Conservation (phyloP, 2,797 vertebrate genomes). For the Scyliorhinus canicula region DNA sequence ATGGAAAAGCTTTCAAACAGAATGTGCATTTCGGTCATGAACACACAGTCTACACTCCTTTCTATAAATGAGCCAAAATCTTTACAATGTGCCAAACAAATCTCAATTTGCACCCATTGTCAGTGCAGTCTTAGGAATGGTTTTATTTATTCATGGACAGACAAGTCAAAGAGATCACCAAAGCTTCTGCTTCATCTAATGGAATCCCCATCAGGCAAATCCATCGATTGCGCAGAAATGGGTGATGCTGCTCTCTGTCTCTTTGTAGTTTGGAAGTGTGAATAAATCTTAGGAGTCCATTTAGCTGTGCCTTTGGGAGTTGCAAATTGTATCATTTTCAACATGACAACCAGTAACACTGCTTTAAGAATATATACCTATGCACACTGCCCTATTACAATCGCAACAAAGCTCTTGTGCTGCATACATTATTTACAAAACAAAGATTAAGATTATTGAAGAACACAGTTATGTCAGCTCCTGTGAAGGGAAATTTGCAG, state of each 20-base stretch:
- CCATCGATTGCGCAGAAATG: conserved; percentile 53
- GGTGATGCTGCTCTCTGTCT: conserved; percentile 54
- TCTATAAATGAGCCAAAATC: conserved; percentile 15
- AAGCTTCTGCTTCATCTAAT: conserved; percentile 58
- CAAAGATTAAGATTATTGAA: background rate
- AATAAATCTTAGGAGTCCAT: conserved; percentile 41
- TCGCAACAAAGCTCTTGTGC: background rate
- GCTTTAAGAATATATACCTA: background rate
- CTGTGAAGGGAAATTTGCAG: background rate
- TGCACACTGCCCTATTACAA: background rate
- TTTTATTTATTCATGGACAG: conserved; percentile 53
- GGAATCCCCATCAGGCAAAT: conserved; percentile 57
- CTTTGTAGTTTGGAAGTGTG: conserved; percentile 48
- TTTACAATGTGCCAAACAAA: conserved; percentile 47
- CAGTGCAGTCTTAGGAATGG: conserved; percentile 48
- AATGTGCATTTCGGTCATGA: background rate
- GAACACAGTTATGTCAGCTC: background rate
- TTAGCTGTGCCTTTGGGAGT: conserved; percentile 33
- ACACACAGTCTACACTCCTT: background rate
- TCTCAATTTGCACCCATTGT: conserved; percentile 55
- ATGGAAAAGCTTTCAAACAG: background rate
- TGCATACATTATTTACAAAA: background rate
- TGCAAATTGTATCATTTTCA: background rate
- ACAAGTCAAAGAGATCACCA: conserved; percentile 56
- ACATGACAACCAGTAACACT: background rate